A percentile compares a stretch with the other conserved stretches of the same genome.
Evolutionary conservation across 1,140 invertebrate genomes (phyloP).

Genomic region (Megalopta genalis): DNA sequence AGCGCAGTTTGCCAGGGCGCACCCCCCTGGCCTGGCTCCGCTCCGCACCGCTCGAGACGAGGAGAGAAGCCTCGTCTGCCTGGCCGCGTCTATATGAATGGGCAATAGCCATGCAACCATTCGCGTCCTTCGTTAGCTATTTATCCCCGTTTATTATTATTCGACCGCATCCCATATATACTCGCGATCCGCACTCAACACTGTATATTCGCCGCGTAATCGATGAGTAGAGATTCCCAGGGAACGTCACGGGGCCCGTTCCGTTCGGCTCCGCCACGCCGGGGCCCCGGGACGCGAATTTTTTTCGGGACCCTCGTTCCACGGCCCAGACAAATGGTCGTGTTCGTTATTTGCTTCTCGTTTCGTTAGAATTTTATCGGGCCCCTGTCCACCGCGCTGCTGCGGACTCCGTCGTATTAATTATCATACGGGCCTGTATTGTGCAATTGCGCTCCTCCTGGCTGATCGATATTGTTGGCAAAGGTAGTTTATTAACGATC

Average conservation of each 20-base stretch:
- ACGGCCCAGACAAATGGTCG: background rate
- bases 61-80: constrained; percentile 1
- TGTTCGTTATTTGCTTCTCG: constrained; percentile 1
- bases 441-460: no score
- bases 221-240: constrained; percentile 54
- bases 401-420: background rate
- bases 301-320: constrained; percentile 6
- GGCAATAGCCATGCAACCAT: constrained; percentile 70
- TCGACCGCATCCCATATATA: constrained; percentile 48
- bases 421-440: background rate
- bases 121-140: constrained; percentile 71
- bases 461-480: no score
- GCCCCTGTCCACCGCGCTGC: background rate
- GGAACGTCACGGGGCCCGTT: constrained; percentile 28
- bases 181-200: constrained; percentile 39
- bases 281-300: constrained; percentile 1
- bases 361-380: constrained; percentile 1
- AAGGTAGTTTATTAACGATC: no score
- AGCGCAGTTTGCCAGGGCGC: constrained; percentile 56
- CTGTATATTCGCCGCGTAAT: constrained; percentile 42
- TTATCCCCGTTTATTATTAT: constrained; percentile 67
- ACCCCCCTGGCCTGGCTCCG: constrained; percentile 36
- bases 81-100: constrained; percentile 69
- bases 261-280: background rate
- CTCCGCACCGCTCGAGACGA: background rate